phyloP scores from a whole-genome alignment of 1,140 invertebrate species.

The Drosophila carrolli region DNA sequence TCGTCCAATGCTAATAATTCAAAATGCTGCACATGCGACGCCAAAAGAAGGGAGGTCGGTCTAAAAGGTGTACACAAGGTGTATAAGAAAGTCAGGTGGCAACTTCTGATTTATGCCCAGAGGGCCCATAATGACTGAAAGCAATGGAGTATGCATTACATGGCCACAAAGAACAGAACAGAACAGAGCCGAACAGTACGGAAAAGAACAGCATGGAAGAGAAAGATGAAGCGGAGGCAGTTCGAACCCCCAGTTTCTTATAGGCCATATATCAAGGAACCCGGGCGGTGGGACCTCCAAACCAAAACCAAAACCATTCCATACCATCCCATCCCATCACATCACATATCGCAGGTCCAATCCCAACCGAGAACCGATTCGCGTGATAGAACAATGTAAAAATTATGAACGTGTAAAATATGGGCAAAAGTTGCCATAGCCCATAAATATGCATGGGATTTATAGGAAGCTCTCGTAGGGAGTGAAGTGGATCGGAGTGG shows the following conservation, averaged over 20 bases:
- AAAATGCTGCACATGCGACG: slow-evolving; percentile 79
- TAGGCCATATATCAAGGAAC: slow-evolving; percentile 62
- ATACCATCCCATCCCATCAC: not conserved
- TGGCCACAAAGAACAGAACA: slow-evolving; percentile 29
- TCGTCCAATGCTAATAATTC: slow-evolving; percentile 72
- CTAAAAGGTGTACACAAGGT: slow-evolving; percentile 13
- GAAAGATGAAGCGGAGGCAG: slow-evolving; percentile 9
- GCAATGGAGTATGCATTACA: slow-evolving; percentile 78
- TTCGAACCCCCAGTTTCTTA: slow-evolving; percentile 45
- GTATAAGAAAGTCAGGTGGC: slow-evolving; percentile 41
- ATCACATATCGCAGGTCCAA: slow-evolving; percentile 3
- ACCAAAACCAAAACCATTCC: not conserved
- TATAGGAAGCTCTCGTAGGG: slow-evolving; percentile 20
- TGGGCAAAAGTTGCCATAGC: slow-evolving; percentile 55
- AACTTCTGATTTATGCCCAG: slow-evolving; percentile 74
- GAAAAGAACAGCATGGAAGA: slow-evolving; percentile 6
- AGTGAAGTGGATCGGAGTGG: slow-evolving; percentile 6
- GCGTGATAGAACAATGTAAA: slow-evolving; percentile 81
- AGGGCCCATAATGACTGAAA: slow-evolving; percentile 69
- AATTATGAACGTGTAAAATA: slow-evolving; percentile 75
- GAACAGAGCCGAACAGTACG: not conserved
- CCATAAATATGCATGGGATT: slow-evolving; percentile 69
- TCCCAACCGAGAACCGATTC: slow-evolving; percentile 48
- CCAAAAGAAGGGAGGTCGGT: slow-evolving; percentile 19
- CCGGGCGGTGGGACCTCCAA: slow-evolving; percentile 19